Conservation (phyloP, 2,113 vertebrate genomes). For the Parotia lawesii region DNA sequence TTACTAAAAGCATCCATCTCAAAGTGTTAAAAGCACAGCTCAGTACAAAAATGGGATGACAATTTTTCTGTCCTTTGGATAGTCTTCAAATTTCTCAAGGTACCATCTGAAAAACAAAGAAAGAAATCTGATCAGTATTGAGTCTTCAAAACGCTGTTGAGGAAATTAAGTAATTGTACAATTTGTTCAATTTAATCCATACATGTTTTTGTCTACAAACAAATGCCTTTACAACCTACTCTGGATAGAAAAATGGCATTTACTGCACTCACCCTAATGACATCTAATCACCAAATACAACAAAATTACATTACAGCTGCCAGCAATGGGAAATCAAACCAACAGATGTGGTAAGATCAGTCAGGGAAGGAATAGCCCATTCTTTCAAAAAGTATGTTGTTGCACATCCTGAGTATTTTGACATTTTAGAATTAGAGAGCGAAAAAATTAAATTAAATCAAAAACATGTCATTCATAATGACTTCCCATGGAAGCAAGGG, state of each 20-base stretch:
- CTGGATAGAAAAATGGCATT: background rate
- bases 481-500: background rate
- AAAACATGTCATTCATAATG: background rate
- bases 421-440: background rate
- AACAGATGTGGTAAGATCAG: background rate
- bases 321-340: background rate
- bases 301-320: background rate
- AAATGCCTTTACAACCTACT: background rate
- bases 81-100: conserved; percentile 90
- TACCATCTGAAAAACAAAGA: conserved; percentile 86
- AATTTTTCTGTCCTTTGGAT: conserved; percentile 87
- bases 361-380: background rate
- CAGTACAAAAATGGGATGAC: conserved; percentile 88
- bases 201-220: background rate
- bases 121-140: background rate
- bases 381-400: background rate
- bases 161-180: background rate
- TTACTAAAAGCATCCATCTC: background rate
- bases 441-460: background rate
- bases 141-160: background rate
- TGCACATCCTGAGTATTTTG: background rate
- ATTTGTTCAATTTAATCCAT: background rate
- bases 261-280: background rate
- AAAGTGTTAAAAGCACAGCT: background rate
- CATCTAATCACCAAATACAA: background rate